Evolutionary conservation across 2,888 invertebrate genomes (phyloP).

Genomic region (Caradrina kadenii): DNA sequence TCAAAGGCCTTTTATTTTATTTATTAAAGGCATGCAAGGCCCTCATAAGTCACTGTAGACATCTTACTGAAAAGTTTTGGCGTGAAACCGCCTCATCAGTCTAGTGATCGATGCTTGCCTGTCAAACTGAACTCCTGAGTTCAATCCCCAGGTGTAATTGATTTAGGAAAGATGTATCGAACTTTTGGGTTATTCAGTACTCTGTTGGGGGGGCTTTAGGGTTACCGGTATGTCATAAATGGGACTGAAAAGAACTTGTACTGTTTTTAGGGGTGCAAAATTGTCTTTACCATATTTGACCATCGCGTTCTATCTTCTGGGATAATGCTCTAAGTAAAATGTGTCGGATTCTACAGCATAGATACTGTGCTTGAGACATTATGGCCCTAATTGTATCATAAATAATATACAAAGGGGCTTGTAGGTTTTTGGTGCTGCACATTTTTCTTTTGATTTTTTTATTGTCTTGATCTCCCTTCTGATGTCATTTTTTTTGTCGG

Average conservation of each 20-base stretch:
- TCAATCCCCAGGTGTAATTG: slow-evolving; percentile 45
- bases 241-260: background rate
- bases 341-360: background rate
- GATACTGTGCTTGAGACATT: background rate
- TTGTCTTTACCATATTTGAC: background rate
- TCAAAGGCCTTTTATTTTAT: slow-evolving; percentile 12
- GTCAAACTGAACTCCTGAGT: slow-evolving; percentile 45
- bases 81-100: slow-evolving; percentile 34
- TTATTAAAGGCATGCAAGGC: slow-evolving; percentile 6
- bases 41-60: slow-evolving; percentile 38
- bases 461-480: slow-evolving; percentile 1
- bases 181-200: slow-evolving; percentile 9
- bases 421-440: background rate
- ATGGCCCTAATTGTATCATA: background rate
- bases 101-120: slow-evolving; percentile 43
- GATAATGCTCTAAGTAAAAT: background rate
- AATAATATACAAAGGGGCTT: background rate
- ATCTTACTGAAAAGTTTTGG: slow-evolving; percentile 42
- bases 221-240: background rate
- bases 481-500: slow-evolving; percentile 56
- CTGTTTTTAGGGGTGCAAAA: background rate
- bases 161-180: slow-evolving; percentile 43
- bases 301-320: background rate
- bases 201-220: background rate
- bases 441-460: background rate